phyloP scores from a whole-genome alignment of 2,113 vertebrate genomes.

The Pangasianodon gigas region DNA sequence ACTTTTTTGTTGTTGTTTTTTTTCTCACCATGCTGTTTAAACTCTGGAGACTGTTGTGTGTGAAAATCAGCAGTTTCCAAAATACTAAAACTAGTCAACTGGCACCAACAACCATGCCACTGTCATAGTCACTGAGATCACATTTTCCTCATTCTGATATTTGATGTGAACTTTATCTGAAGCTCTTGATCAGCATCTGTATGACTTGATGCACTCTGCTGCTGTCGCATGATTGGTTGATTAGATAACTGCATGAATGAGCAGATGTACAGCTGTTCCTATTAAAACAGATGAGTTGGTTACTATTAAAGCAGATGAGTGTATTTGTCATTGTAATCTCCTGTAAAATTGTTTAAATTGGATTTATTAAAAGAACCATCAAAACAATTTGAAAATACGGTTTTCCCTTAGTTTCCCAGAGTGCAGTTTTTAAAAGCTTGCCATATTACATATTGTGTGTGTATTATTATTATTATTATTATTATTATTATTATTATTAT shows the following conservation, averaged over 20 bases:
- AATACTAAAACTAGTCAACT: neutral
- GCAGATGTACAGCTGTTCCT: neutral
- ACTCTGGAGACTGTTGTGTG: neutral
- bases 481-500: no score
- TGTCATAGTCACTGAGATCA: neutral
- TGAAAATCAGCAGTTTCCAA: neutral
- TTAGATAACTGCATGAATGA: neutral
- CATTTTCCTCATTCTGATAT: neutral
- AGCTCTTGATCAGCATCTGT: neutral
- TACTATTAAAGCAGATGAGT: neutral
- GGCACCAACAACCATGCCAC: neutral
- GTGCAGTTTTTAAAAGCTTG: no score
- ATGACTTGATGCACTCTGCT: neutral
- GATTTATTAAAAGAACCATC: no score
- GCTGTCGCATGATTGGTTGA: neutral
- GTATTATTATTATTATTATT: no score
- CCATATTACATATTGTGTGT: no score
- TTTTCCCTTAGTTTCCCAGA: neutral
- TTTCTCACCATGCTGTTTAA: neutral
- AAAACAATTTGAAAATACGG: neutral
- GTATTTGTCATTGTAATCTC: neutral
- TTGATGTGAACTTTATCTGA: neutral
- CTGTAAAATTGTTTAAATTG: no score
- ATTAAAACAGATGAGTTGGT: neutral
- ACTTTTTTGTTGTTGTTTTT: no score